A percentile compares a stretch with the other conserved stretches of the same genome.
Conservation (phyloP, 2,113 vertebrate genomes). For the Trematocara variabile region DNA sequence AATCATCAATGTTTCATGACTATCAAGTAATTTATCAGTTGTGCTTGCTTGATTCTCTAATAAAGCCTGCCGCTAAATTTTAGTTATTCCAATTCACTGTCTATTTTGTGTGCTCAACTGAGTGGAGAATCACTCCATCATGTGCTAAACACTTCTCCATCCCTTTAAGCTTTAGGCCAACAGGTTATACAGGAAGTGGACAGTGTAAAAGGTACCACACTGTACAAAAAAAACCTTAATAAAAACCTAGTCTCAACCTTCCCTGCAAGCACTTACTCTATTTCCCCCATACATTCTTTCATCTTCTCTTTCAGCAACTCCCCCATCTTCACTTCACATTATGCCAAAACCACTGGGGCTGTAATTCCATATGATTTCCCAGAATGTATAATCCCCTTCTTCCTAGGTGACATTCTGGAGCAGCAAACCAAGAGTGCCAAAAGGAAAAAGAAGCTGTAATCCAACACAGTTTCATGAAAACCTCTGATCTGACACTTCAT, state of each 20-base stretch:
- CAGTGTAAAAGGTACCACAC: neutral
- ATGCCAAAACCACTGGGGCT: slow-evolving; percentile 32
- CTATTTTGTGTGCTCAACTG: neutral
- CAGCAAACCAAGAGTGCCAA: slow-evolving; percentile 22
- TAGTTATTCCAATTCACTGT: neutral
- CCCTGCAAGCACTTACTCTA: neutral
- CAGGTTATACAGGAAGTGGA: neutral
- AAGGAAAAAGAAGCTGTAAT: slow-evolving; percentile 36
- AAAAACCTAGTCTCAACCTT: neutral
- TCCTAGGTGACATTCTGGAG: slow-evolving; percentile 35
- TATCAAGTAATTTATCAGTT: neutral
- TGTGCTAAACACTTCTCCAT: neutral
- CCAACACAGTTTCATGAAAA: slow-evolving; percentile 36
- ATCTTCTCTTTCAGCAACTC: slow-evolving; percentile 2
- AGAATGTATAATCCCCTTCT: slow-evolving; percentile 49
- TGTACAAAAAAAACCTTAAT: neutral
- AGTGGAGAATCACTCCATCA: neutral
- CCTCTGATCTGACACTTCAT: slow-evolving; percentile 41
- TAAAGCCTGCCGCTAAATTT: neutral
- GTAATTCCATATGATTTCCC: slow-evolving; percentile 61
- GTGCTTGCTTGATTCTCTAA: neutral
- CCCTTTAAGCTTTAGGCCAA: neutral
- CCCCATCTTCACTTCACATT: slow-evolving; percentile 9
- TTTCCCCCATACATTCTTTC: neutral
- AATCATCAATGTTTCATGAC: neutral